Evolutionary conservation across 53 echinoderm and acorn worm species (phyloP), one percentile per base, ranked within the genome.

Genomic region (Henricia sp.): DNA sequence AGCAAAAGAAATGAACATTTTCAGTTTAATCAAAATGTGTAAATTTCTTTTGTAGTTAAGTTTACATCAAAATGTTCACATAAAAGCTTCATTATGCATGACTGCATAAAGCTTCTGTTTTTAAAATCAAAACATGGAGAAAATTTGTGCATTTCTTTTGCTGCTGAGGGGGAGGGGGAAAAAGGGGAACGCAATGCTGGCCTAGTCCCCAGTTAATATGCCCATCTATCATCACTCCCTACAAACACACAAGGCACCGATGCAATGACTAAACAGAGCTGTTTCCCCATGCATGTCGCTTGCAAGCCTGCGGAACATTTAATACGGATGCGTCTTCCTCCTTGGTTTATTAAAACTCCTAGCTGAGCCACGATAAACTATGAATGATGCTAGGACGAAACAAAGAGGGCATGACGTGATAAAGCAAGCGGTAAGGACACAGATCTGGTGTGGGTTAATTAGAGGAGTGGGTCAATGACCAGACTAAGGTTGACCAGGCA

Each of bases 251-350:
- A 54, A 37, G 51, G n/a, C 17, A 35, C 0, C 10, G n/a, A 35
- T 3, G 27, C 57, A 37, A 76, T 76, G 82, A 82, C 65, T 82
- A 80, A 80, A 80, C 65, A 63, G 80, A 21, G 37, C 63, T 20
- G 64, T 26, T 80, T 32, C 34, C 28, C 32, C 29, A 66, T 82
- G 82, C 65, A 82, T 82, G 67, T 76, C 76, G 59, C 20, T 40
- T 16, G 76, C 38, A 76, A 40, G 76, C 59, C 37, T 25, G 76
- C 76, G 39, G 41, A 76, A 76, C 76, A 76, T 76, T 59, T 14
- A 57, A 76, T 56, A 76, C 76, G 76, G 76, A 76, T 76, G 76
- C 59, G 76, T 59, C 37, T 38, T 37, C 76, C 59, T 58, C 59
- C 39, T 4, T 17, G 76, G 34, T 41, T 76, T 38, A 76, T 76